Evolutionary conservation across 2,888 invertebrate genomes (phyloP).

Genomic region (Tortrix viridana): DNA sequence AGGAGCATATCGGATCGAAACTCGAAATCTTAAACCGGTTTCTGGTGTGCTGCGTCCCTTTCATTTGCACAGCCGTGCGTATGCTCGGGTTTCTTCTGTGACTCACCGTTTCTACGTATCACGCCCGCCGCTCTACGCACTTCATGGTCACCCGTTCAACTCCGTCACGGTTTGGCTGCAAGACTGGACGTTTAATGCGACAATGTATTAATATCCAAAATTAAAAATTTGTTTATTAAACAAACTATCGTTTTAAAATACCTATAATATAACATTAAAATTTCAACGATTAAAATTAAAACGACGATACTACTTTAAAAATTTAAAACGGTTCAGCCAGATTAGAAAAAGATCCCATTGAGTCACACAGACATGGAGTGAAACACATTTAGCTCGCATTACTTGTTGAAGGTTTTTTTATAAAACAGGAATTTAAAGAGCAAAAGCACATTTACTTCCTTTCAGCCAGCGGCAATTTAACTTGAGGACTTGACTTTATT

Average conservation of each 20-base stretch:
- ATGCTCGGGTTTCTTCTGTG: slow-evolving; percentile 74
- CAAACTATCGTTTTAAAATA: slow-evolving; percentile 1
- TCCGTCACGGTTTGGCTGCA: slow-evolving; percentile 80
- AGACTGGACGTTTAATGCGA: slow-evolving; percentile 74
- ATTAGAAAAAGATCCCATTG: slow-evolving; percentile 4
- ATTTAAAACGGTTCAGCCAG: not conserved
- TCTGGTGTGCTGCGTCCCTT: slow-evolving; percentile 65
- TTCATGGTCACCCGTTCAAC: slow-evolving; percentile 82
- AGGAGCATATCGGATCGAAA: slow-evolving; percentile 82
- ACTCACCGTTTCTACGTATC: slow-evolving; percentile 82
- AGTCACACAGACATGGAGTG: not conserved
- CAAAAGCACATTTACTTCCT: slow-evolving; percentile 21
- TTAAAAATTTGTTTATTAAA: slow-evolving; percentile 61
- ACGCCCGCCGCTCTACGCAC: slow-evolving; percentile 77
- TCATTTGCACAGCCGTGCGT: slow-evolving; percentile 56
- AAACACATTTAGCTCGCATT: slow-evolving; percentile 1
- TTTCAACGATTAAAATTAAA: not conserved
- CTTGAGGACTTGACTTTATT: slow-evolving; percentile 36
- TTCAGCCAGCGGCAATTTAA: slow-evolving; percentile 22
- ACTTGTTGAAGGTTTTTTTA: slow-evolving; percentile 6
- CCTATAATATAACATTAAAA: not conserved
- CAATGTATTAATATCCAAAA: slow-evolving; percentile 76
- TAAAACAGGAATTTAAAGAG: slow-evolving; percentile 23
- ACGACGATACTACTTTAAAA: not conserved
- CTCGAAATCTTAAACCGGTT: slow-evolving; percentile 83